These are phyloP conservation scores for Pachypanchax playfairii DNA, from an alignment of 2,113 vertebrate species.

Conservation along the genomic window DNA sequence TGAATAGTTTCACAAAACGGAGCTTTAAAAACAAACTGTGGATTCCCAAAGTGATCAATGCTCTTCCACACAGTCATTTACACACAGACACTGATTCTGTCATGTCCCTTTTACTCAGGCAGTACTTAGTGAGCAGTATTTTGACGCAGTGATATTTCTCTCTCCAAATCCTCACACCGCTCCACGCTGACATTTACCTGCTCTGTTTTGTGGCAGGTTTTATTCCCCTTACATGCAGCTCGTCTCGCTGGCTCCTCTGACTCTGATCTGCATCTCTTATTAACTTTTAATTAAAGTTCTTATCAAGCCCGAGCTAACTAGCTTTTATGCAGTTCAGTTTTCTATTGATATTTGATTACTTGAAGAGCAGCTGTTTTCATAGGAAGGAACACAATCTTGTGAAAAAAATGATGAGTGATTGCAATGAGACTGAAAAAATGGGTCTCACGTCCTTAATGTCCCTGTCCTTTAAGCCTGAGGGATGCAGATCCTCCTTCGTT, in stretches of 20 bases:
- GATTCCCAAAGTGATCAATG: no score
- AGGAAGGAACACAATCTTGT: no score
- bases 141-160: conserved; percentile 16
- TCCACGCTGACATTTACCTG: conserved; percentile 26
- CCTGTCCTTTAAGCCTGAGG: no score
- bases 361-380: no score
- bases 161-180: conserved; percentile 10
- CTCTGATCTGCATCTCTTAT: not conserved
- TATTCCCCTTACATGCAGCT: not conserved
- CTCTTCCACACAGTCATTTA: not conserved
- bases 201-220: conserved; percentile 22
- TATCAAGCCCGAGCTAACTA: no score
- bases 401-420: no score
- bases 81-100: not conserved
- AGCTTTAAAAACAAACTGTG: not conserved
- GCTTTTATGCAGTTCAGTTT: no score
- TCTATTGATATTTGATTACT: no score
- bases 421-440: no score
- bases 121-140: conserved; percentile 34
- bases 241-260: not conserved
- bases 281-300: not conserved
- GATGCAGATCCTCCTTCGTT: no score
- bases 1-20: conserved; percentile 1
- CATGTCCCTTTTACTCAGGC: conserved; percentile 48
- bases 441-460: no score